phyloP scores from a whole-genome alignment of 2,797 vertebrate genomes.

The Syngnathus acus region DNA sequence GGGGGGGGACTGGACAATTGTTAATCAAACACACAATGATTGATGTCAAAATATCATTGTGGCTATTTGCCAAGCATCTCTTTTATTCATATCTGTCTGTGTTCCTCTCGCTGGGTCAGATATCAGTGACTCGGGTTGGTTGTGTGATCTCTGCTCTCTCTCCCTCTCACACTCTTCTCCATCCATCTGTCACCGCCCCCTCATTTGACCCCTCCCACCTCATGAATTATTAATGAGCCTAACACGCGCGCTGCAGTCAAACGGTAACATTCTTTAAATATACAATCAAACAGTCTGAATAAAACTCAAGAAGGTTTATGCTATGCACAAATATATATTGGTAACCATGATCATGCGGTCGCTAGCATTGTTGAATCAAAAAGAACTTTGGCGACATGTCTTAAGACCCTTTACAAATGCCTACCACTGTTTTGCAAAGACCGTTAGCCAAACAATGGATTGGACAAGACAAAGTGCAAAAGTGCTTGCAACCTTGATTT shows the following conservation, averaged over 20 bases:
- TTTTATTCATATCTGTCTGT: slow-evolving; percentile 14
- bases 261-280: no score
- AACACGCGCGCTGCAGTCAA: slow-evolving; percentile 20
- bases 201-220: slow-evolving; percentile 59
- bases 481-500: no score
- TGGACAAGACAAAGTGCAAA: no score
- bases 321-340: no score
- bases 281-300: no score
- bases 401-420: no score
- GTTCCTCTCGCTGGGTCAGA: slow-evolving; percentile 17
- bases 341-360: no score
- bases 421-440: no score
- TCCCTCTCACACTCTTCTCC: slow-evolving; percentile 36
- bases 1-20: slow-evolving; percentile 8
- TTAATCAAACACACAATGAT: slow-evolving; percentile 19
- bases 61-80: slow-evolving; percentile 6
- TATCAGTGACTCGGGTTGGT: slow-evolving; percentile 13
- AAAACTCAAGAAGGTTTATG: no score
- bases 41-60: not conserved
- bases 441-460: no score
- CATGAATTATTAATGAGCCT: slow-evolving; percentile 67
- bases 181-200: slow-evolving; percentile 64
- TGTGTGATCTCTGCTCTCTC: slow-evolving; percentile 10
- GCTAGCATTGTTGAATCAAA: no score
- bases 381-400: no score